phyloP scores from a whole-genome alignment of 2,888 invertebrate genomes.

The Mesodorylaimus sp. region DNA sequence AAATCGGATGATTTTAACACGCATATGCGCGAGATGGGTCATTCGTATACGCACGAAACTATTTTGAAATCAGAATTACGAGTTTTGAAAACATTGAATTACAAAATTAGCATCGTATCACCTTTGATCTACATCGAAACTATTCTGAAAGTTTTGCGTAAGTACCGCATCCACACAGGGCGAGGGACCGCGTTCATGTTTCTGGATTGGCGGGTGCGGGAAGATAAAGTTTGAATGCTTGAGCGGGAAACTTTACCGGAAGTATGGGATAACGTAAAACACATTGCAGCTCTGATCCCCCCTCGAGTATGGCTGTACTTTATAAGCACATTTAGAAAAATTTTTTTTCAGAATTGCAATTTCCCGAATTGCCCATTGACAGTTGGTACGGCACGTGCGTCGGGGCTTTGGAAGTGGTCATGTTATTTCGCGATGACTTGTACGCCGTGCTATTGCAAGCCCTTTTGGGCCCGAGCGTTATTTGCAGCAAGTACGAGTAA shows the following conservation, averaged over 20 bases:
- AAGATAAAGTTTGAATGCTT: too few species aligned
- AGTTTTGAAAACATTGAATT: conserved; percentile 30
- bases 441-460: neutral
- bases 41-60: conserved; percentile 29
- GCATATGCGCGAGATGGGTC: conserved; percentile 29
- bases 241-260: too few species aligned
- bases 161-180: neutral
- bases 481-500: neutral
- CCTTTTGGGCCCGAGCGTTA: neutral
- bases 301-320: too few species aligned
- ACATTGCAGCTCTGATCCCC: too few species aligned
- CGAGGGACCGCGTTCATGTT: too few species aligned
- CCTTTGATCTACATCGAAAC: conserved; percentile 29
- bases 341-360: too few species aligned
- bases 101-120: conserved; percentile 21
- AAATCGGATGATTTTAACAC: conserved; percentile 17
- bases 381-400: neutral
- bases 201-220: too few species aligned
- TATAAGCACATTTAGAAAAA: too few species aligned
- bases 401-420: neutral
- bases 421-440: neutral
- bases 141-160: conserved; percentile 22
- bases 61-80: conserved; percentile 34
- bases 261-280: too few species aligned
- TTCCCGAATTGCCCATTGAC: neutral